phyloP scores from a whole-genome alignment of 2,797 vertebrate genomes.

The Aulostomus chinensis region DNA sequence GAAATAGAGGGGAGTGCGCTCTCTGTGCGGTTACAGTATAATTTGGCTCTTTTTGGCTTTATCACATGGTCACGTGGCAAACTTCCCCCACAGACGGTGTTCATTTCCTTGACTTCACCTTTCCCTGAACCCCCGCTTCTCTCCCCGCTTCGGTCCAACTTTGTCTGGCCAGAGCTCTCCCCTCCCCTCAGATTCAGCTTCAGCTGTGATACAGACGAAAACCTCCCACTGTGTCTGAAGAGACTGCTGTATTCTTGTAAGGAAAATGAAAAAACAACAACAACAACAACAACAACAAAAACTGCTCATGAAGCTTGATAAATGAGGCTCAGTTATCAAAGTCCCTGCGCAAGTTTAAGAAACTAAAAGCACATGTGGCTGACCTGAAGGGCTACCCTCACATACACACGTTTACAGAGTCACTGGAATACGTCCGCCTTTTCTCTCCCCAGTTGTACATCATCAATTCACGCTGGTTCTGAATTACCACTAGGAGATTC shows the following conservation, averaged over 20 bases:
- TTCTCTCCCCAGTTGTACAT: too few species aligned
- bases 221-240: constrained; percentile 26
- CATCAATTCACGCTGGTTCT: too few species aligned
- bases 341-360: too few species aligned
- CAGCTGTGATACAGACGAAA: constrained; percentile 24
- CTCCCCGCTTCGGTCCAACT: constrained; percentile 39
- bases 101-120: constrained; percentile 82
- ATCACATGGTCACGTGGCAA: constrained; percentile 67
- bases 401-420: too few species aligned
- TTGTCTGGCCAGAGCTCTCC: constrained; percentile 24
- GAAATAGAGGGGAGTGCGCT: constrained; percentile 32
- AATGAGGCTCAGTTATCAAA: too few species aligned
- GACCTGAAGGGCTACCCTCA: too few species aligned
- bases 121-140: constrained; percentile 71
- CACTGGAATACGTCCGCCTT: too few species aligned
- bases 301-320: too few species aligned
- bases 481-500: too few species aligned
- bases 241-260: neutral
- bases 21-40: constrained; percentile 51
- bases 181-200: constrained; percentile 21
- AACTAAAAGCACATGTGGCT: too few species aligned
- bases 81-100: constrained; percentile 74
- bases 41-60: constrained; percentile 60
- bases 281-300: too few species aligned
- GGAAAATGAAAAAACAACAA: too few species aligned